These are phyloP conservation scores for Tetranychus cinnabarinus DNA, from an alignment of 1,140 invertebrate species.

Conservation along the genomic window DNA sequence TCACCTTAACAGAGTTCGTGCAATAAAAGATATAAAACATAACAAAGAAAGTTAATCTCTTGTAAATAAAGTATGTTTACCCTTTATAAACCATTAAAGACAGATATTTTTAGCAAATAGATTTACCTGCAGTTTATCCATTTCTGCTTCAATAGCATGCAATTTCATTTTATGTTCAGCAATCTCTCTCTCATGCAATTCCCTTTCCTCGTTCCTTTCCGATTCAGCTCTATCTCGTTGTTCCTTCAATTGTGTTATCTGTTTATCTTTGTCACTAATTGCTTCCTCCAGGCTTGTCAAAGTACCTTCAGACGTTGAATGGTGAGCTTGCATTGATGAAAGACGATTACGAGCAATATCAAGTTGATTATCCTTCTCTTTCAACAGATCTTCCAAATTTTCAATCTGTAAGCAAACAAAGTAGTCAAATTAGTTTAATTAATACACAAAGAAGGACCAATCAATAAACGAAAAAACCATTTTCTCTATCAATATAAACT, in stretches of 20 bases:
- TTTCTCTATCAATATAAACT: not conserved
- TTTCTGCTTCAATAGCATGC: constrained; percentile 61
- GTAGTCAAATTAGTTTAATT: not conserved
- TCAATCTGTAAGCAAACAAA: constrained; percentile 42
- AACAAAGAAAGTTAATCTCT: not conserved
- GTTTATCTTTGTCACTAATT: constrained; percentile 85
- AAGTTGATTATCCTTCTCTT: constrained; percentile 94
- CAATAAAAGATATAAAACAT: constrained; percentile 13
- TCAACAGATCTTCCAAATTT: constrained; percentile 80
- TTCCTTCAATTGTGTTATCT: constrained; percentile 71
- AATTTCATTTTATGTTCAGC: constrained; percentile 86
- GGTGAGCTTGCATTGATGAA: constrained; percentile 67
- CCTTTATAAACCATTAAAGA: not conserved
- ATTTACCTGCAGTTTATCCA: constrained; percentile 46
- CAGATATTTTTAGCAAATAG: not conserved
- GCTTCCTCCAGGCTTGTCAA: constrained; percentile 79
- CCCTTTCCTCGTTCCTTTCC: constrained; percentile 81
- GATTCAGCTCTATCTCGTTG: constrained; percentile 84
- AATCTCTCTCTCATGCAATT: constrained; percentile 72
- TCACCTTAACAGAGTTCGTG: constrained; percentile 25
- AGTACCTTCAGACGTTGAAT: constrained; percentile 71
- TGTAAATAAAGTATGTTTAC: not conserved
- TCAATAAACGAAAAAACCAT: not conserved
- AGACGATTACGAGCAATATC: constrained; percentile 72
- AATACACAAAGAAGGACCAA: not conserved